Evolutionary conservation across 1,140 invertebrate species (phyloP), one percentile per base, ranked within the genome.

Genomic region (Coptotermes formosanus): DNA sequence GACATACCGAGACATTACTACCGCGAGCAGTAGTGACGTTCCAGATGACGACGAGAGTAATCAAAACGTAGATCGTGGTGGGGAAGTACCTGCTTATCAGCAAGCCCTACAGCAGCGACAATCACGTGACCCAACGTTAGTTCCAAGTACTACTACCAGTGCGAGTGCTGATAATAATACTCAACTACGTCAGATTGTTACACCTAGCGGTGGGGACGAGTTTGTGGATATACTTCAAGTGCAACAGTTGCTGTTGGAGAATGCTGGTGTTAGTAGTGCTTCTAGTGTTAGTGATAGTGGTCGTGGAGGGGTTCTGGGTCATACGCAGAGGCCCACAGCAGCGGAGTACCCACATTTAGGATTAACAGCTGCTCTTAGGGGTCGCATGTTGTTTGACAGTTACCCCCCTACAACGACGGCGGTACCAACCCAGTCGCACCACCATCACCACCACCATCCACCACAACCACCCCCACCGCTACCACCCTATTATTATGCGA

Each of bases 201-300:
- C 55, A 16, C 23, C 44, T 25, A 43, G 64, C 75, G 87, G 88
- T 82, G 87, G 87, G 88, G 92, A 93, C 90, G 93, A 93, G 90
- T 93, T 93, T 89, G 92, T 93, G 89, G 93, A 93, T 90, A 93
- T 93, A 88, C 91, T 93, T 69, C 93, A 93, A 89, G 93, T 93
- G 91, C 93, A 93, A 89, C 91, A 93, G 88, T 89, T 93, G 89
- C 90, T 93, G 88, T 90, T 93, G 89, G 92, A 92, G 25, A 75
- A 75, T 30, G 64, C 64, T 30, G n/a, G 64, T 75, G 64, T 75
- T 30, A 30, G 64, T 75, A 75, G 64, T 75, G 64, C 2, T 75
- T n/a, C 64, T n/a, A n/a, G 64, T 75, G 88, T 44, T n/a, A 90
- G 91, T 88, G 91, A 8, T 23, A 21, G 59, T 64, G 25, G 25